A percentile compares a stretch with the other conserved stretches of the same genome.
Evolutionary conservation across 2,797 vertebrate genomes (phyloP).

Genomic region (Falco naumanni): DNA sequence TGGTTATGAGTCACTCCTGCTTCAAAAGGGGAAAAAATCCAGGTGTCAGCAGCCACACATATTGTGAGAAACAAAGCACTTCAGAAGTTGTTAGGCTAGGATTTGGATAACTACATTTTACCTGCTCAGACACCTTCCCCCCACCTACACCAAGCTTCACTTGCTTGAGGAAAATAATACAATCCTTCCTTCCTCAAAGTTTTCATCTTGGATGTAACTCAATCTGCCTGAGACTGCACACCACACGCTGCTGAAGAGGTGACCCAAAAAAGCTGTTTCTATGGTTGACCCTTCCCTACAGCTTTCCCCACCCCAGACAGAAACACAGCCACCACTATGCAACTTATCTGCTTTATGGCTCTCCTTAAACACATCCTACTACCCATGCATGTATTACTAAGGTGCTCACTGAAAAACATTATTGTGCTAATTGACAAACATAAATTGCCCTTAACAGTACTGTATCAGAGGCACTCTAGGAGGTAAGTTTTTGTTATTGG

Average conservation of each 20-base stretch:
- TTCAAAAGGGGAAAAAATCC: not conserved
- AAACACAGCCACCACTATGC: not conserved
- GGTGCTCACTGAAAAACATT: not conserved
- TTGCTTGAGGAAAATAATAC: not conserved
- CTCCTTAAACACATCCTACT: not conserved
- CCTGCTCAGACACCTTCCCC: not conserved
- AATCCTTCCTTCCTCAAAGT: not conserved
- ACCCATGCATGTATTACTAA: not conserved
- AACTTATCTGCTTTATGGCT: not conserved
- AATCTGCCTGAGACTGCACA: not conserved
- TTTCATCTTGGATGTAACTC: not conserved
- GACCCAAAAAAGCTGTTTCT: not conserved
- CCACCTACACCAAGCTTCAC: not conserved
- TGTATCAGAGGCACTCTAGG: not conserved
- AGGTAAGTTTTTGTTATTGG: not conserved
- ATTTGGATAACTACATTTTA: not conserved
- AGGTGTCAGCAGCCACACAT: not conserved
- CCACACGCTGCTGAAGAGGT: not conserved
- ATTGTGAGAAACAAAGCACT: not conserved
- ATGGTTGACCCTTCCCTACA: not conserved
- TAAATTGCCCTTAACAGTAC: not conserved
- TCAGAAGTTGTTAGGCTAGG: not conserved
- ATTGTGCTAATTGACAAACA: not conserved
- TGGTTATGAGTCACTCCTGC: not conserved
- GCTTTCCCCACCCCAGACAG: not conserved